phyloP scores from a whole-genome alignment of 2,797 vertebrate species.

The Cuniculus paca region DNA sequence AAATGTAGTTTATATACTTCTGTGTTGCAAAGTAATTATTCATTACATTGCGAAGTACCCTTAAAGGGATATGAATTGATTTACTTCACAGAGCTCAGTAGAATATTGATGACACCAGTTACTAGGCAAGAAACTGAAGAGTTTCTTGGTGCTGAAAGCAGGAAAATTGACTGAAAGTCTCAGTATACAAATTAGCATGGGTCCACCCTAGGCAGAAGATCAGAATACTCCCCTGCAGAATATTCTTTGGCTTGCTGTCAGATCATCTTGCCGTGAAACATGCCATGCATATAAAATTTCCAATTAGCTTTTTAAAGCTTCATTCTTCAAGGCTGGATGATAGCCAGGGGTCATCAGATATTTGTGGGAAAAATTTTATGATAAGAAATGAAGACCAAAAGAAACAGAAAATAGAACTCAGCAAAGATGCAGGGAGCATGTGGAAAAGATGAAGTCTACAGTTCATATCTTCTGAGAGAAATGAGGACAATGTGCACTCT shows the following conservation, averaged over 20 bases:
- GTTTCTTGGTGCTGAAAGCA: neutral
- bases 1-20: neutral
- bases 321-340: neutral
- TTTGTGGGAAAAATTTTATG: constrained; percentile 2
- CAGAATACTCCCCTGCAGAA: constrained; percentile 4
- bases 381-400: constrained; percentile 45
- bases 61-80: neutral
- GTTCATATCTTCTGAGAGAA: constrained; percentile 38
- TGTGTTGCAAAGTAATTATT: neutral
- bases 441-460: neutral
- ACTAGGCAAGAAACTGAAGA: constrained; percentile 1
- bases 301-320: constrained; percentile 29
- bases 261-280: constrained; percentile 17
- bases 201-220: neutral
- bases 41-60: neutral
- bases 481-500: neutral
- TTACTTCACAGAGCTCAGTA: neutral
- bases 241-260: constrained; percentile 32
- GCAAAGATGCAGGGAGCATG: neutral
- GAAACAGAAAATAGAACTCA: constrained; percentile 19
- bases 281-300: constrained; percentile 34
- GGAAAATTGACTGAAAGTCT: neutral
- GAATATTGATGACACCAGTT: neutral
- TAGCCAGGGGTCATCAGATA: constrained; percentile 16
- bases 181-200: neutral